phyloP scores from a whole-genome alignment of 2,797 vertebrate species.

The Numenius phaeopus region DNA sequence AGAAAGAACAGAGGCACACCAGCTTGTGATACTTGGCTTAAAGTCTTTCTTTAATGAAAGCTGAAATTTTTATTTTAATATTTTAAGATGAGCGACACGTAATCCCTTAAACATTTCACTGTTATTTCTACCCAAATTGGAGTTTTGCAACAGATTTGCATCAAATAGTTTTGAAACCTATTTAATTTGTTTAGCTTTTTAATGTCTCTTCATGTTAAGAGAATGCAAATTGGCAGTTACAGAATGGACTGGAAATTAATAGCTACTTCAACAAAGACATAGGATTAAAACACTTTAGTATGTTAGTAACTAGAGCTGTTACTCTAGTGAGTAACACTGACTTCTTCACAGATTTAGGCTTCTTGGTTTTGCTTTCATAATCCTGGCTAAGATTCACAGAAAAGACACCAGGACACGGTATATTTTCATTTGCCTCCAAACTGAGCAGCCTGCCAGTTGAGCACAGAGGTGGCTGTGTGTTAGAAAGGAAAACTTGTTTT shows the following conservation, averaged over 20 bases:
- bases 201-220: neutral
- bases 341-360: neutral
- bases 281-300: neutral
- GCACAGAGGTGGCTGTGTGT: constrained; percentile 42
- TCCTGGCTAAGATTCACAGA: neutral
- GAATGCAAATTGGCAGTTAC: neutral
- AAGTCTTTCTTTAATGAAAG: neutral
- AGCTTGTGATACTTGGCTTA: neutral
- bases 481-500: neutral
- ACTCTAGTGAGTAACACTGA: neutral
- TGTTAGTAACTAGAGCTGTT: neutral
- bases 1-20: neutral
- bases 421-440: neutral
- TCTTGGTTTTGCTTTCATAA: neutral
- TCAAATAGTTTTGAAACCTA: neutral
- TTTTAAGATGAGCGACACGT: neutral
- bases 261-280: neutral
- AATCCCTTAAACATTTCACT: neutral
- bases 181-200: neutral
- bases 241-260: neutral
- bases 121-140: neutral
- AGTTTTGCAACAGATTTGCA: neutral
- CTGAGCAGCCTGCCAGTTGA: neutral
- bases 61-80: neutral
- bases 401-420: neutral